Conservation (phyloP, 2,888 invertebrate genomes). For the Pachydiplax longipennis region DNA sequence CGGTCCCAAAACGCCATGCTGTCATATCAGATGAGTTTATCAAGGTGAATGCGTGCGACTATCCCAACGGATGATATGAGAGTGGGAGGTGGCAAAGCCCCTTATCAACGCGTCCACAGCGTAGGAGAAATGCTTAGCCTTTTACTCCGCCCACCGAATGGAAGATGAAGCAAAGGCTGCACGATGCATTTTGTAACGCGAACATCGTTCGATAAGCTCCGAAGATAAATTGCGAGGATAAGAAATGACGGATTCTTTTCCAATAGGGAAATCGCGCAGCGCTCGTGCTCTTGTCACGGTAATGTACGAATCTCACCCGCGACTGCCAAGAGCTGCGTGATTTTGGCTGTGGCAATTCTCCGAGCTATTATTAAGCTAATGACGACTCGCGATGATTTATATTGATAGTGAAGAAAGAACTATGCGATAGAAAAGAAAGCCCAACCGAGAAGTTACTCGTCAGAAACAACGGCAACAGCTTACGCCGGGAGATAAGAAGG, state of each 20-base stretch:
- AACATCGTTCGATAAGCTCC: not conserved
- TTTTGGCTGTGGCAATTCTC: not conserved
- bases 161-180: not conserved
- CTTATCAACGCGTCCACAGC: not conserved
- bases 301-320: not conserved
- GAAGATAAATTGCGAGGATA: not conserved
- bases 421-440: too few species aligned
- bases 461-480: too few species aligned
- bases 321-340: not conserved
- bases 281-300: not conserved
- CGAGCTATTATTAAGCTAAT: not conserved
- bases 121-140: not conserved
- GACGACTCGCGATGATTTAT: not conserved
- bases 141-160: not conserved
- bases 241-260: not conserved
- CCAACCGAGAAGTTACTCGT: too few species aligned
- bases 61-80: not conserved
- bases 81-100: not conserved
- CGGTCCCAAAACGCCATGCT: constrained; percentile 31
- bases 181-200: not conserved
- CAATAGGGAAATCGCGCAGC: not conserved
- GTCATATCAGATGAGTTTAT: not conserved
- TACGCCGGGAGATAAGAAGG: too few species aligned
- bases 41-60: not conserved
- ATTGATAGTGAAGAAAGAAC: too few species aligned